Base-by-base conservation (phyloP, 2,113 vertebrate genomes). In the Cochlearius cochlearius region DNA sequence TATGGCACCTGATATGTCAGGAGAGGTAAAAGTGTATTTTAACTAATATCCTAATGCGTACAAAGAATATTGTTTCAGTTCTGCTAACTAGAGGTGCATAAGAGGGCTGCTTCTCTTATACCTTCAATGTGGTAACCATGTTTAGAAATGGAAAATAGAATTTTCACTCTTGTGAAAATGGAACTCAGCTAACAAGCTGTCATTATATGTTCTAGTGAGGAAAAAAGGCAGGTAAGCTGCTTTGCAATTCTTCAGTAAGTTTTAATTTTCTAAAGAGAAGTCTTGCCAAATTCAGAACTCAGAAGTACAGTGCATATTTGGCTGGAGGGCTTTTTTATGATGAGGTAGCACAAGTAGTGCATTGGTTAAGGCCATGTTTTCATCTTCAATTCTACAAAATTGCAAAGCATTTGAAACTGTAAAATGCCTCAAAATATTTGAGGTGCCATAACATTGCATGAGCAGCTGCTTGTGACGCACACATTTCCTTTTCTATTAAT, bases 1-100 rank as follows among this genome's bases (percentile, higher is more conserved):
- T 12, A 98, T 99, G 98, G 99, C 99, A 90, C 99, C 99, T 7
- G 99, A 99, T 97, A 99, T 99, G 99, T 99, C 99, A 56, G 99
- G 99, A 98, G 99, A 99, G 99, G 99, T 99, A 99, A 98, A 93
- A 77, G 12, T 89, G 11, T 69, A 21, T 88, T 83, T 93, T 93
- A 92, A 94, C 10, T 93, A 76, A 74, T 58, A 63, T 39, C 39
- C 1, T 2, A 62, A 73, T 77, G 13, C 87, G 9, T 67, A 41
- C 63, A 66, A 69, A 95, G 67, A 63, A 45, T 41, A 41, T 0
- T 82, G 21, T 59, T 92, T 60, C 32, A 68, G 8, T 94, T 82
- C 27, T 68, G 36, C 41, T 75, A 43, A 38, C 19, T 53, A 55
- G 41, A 73, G 5, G 1, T 45, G 11, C 20, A 1, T 72, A 39